Evolutionary conservation across 2,113 vertebrate genomes (phyloP), one percentile per base, ranked within the genome.

Genomic region (Urocynchramus pylzowi): DNA sequence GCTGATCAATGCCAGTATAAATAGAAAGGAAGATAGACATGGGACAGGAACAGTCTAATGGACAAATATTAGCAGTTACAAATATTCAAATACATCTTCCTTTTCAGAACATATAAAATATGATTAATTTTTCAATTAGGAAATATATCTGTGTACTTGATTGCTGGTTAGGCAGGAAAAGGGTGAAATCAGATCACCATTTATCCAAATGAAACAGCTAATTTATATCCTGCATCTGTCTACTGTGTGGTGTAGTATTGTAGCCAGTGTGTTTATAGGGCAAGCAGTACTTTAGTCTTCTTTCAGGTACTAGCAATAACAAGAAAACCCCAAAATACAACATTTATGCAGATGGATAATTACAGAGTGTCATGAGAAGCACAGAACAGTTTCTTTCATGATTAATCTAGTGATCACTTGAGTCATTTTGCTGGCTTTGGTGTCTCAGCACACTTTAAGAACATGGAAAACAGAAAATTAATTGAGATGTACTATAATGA

Each of bases 1-100:
- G 97, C 92, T 98, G 98, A 98, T 98, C 98, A 98, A 98, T 98
- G 98, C 97, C 98, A 98, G 97, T 98, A 98, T 98, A 98, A 98
- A 98, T 97, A 98, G 97, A 98, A 97, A 92, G 65, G 53, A 86
- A 87, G 94, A 89, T 91, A 97, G 93, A 95, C 94, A 84, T 90
- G 96, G 95, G 95, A 93, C 41, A 10, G 71, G 85, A 97, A 91
- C 64, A 87, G 80, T 95, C 83, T 82, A 92, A 93, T 78, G 68
- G 88, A 89, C 78, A 96, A 94, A 96, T 95, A 96, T 73, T 86
- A 96, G 82, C 80, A 81, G 69, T 75, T 89, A 52, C 50, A 92
- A 92, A 65, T 93, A 69, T 63, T 85, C 89, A 89, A 77, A 81
- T 59, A 44, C 5, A 41, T 86, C 37, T 94, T 88, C 33, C 54